Evolutionary conservation across 2,888 invertebrate species (phyloP), one percentile per base, ranked within the genome.

Genomic region (Oxycera nigricornis): DNA sequence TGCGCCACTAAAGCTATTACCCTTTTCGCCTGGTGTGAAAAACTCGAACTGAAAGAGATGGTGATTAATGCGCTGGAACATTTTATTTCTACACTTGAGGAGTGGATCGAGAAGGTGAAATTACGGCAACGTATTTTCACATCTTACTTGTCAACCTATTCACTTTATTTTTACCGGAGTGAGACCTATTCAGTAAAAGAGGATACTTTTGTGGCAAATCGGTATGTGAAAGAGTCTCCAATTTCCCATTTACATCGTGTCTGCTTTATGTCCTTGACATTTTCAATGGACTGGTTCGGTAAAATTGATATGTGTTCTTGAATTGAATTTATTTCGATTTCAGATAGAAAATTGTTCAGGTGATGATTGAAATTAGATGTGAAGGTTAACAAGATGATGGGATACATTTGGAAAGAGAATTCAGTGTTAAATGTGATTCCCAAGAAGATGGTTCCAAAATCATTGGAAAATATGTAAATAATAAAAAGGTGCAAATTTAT

Each of bases 61-160:
- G 75, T 75, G 75, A 75, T 75, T 75, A 75, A 75, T 75, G 75
- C 73, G 52, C 73, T 61, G 73, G 70, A 75, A 75, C 75, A 73
- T 61, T 73, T 67, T 41, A 72, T 74, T 74, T 72, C 35, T 72
- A 20, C 70, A 50, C 39, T 70, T 28, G 57, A 50, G 24, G 11
- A 2, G 46, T n/a, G 46, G n/a, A n/a, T 39, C 39, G 39, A 39
- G 14, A 14, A 55, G 55, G 9, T 20, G 22, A 24, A 55, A 55
- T 55, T 55, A 55, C 55, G 55, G 55, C 14, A n/a, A 55, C 20
- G 55, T 55, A 55, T 55, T n/a, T 65, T 70, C 50, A 35, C 62
- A 61, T 61, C 31, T 61, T 28, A 50, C 46, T 46, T 31, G 31
- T 55, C 6, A 55, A 22, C 14, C 55, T 55, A 6, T 24, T 55